These are phyloP conservation scores for Lagopus muta DNA, from an alignment of 2,113 vertebrate genomes.

Conservation along the genomic window DNA sequence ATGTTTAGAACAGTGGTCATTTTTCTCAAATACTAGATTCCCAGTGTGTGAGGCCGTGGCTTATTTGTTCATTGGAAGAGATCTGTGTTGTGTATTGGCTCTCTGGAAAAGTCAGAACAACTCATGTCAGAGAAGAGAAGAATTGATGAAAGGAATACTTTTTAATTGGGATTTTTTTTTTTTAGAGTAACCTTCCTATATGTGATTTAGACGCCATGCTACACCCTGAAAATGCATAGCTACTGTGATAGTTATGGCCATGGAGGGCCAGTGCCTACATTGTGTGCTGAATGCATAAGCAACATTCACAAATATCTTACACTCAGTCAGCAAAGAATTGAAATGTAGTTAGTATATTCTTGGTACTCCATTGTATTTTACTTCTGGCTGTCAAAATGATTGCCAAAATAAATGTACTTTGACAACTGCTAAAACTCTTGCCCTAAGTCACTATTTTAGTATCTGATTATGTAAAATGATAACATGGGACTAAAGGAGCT, in stretches of 20 bases:
- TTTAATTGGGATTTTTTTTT: neutral
- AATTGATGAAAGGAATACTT: neutral
- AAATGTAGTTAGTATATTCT: neutral
- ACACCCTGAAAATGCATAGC: neutral
- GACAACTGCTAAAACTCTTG: neutral
- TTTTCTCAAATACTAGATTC: neutral
- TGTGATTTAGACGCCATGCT: neutral
- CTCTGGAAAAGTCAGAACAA: neutral
- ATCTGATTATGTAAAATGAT: neutral
- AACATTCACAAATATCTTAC: neutral
- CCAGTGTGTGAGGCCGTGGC: neutral
- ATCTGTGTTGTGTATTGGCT: neutral
- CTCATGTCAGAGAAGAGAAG: neutral
- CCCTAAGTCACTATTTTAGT: neutral
- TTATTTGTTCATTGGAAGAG: neutral
- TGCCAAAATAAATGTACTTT: neutral
- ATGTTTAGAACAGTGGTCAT: neutral
- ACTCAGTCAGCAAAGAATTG: neutral
- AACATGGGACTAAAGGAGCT: neutral
- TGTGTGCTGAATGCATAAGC: neutral
- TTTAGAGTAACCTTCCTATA: neutral
- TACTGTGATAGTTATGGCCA: neutral
- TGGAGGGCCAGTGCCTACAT: neutral
- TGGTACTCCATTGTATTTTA: neutral
- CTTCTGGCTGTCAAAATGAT: neutral